A percentile compares a stretch with the other conserved stretches of the same genome.
These are phyloP conservation scores for Blastobasis lacticolella DNA, from an alignment of 2,888 invertebrate genomes.

Conservation along the genomic window DNA sequence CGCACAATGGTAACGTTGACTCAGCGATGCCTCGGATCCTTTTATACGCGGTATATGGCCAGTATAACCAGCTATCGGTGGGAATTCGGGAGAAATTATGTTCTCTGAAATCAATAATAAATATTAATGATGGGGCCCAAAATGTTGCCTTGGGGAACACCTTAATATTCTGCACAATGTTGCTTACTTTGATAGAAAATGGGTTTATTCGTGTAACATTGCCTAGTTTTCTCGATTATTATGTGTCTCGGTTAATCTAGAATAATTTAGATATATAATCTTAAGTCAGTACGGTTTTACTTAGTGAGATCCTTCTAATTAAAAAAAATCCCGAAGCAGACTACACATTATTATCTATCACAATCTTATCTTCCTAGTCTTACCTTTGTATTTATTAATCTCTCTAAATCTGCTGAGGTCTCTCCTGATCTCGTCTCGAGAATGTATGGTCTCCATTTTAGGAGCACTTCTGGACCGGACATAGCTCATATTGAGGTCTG, in stretches of 20 bases:
- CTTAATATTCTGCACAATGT: background rate
- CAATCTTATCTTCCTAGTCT: conserved; percentile 2
- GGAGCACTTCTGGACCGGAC: conserved; percentile 70
- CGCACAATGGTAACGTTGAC: conserved; percentile 79
- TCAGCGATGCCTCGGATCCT: conserved; percentile 79
- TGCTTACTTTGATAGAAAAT: too few relatives aligned
- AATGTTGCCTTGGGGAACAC: conserved; percentile 15
- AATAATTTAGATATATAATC: too few relatives aligned
- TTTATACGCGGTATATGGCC: conserved; percentile 81
- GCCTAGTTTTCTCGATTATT: too few relatives aligned
- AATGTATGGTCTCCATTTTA: conserved; percentile 72
- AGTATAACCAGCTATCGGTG: conserved; percentile 83
- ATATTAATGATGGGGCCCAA: conserved; percentile 7
- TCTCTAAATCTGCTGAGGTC: conserved; percentile 67
- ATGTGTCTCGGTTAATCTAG: too few relatives aligned
- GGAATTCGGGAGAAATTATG: conserved; percentile 78
- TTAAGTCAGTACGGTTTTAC: too few relatives aligned
- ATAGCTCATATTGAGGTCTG: conserved; percentile 58
- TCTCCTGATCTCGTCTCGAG: conserved; percentile 69
- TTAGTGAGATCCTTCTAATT: too few relatives aligned
- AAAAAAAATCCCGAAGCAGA: too few relatives aligned
- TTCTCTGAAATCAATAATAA: conserved; percentile 56
- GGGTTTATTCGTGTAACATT: too few relatives aligned
- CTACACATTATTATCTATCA: background rate
- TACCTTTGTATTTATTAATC: conserved; percentile 72